Base-by-base conservation (phyloP, 2,113 vertebrate genomes). In the Castor canadensis region DNA sequence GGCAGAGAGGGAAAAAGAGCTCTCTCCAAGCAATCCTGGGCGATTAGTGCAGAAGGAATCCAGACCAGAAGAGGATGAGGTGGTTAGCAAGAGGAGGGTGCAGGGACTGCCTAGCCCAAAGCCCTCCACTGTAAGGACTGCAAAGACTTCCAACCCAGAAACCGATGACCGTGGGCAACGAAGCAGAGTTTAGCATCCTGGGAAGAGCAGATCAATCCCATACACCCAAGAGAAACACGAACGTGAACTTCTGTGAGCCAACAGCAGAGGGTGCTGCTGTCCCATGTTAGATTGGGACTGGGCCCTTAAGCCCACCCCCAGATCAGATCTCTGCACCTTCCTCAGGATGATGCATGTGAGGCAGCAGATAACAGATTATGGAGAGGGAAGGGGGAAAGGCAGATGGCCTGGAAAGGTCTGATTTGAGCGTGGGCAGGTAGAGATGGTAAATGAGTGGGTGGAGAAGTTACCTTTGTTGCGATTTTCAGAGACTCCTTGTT, bases 381-480 rank as follows among this genome's bases (percentile, higher is more conserved):
- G 98, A 97, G 98, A 98, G 98, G 97, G 97, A 98, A 98, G 97
- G 94, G 97, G 98, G 87, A 84, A 82, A 92, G 96, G 84, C 86
- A 97, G 98, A 98, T 98, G 98, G 98, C 97, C 98, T 72, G n/a
- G 98, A 76, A 88, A 96, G 79, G 91, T 95, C 91, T 95, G 91
- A 75, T 86, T 96, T 83, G 80, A 94, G 89, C 49, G 87, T 92
- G 89, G 84, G 87, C 98, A 98, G 98, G 98, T 97, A 99, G 98
- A 99, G 81, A 98, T 98, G 99, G 99, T 95, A 98, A 98, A 98
- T 98, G 98, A 98, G 98, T 97, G 98, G 98, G 98, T 98, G 97
- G 97, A 98, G 97, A 98, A 98, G 99, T 99, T 99, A 99, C 99
- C 99, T 99, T 99, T 99, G 99, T 99, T 99, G 99, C 99, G 99